Percentiles rank a stretch among this genome's conserved stretches.
Conservation (phyloP, 64 coral and sea anemone species). For the Trachythela sp. region DNA sequence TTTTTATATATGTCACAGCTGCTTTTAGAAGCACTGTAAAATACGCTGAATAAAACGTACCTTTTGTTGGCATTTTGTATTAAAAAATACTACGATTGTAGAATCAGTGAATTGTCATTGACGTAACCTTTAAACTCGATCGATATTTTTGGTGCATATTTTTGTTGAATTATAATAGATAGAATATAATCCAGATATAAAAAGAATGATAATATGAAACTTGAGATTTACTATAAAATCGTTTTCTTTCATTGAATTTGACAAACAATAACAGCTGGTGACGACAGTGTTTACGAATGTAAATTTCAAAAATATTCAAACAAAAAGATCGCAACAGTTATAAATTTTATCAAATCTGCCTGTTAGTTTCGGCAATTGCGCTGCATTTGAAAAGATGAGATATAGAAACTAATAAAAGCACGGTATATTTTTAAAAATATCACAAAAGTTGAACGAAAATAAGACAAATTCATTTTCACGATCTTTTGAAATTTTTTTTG, state of each 20-base stretch:
- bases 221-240: background rate
- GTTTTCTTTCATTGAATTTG: background rate
- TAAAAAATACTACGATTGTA: too few relatives aligned
- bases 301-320: background rate
- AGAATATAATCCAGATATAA: too few relatives aligned
- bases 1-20: background rate
- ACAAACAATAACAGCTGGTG: background rate
- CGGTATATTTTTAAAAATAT: background rate
- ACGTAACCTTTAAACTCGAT: too few relatives aligned
- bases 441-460: background rate
- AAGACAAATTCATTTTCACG: background rate
- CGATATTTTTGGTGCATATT: too few relatives aligned
- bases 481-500: background rate
- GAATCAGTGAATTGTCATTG: too few relatives aligned
- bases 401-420: background rate
- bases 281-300: background rate
- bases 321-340: too few relatives aligned
- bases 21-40: background rate
- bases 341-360: too few relatives aligned
- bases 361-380: too few relatives aligned
- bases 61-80: background rate
- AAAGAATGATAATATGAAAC: background rate
- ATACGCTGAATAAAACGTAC: background rate
- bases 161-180: too few relatives aligned
- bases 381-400: background rate